These are phyloP conservation scores for Hyles euphorbiae DNA, from an alignment of 1,140 invertebrate species.

Conservation along the genomic window DNA sequence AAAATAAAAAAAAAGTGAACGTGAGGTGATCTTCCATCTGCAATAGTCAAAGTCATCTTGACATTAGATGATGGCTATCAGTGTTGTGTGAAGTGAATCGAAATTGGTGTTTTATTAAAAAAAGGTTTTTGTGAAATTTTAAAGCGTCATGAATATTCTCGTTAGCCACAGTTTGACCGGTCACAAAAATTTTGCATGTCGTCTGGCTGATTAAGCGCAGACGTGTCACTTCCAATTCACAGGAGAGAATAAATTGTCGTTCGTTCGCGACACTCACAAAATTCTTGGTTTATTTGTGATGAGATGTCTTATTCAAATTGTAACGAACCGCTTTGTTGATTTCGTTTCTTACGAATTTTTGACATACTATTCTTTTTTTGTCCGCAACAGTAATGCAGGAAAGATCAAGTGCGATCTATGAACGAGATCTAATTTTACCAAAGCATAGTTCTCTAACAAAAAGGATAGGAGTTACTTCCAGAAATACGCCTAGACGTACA, in stretches of 20 bases:
- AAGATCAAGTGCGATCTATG: too few species aligned
- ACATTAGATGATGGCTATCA: constrained; percentile 5
- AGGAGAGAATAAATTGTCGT: constrained; percentile 38
- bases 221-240: constrained; percentile 40
- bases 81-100: neutral
- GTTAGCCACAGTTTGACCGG: constrained; percentile 14
- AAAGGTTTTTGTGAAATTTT: neutral
- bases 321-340: constrained; percentile 17
- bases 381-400: too few species aligned
- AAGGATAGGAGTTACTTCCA: constrained; percentile 39
- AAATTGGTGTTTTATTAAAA: neutral
- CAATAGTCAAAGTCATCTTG: constrained; percentile 4
- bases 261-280: constrained; percentile 28
- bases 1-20: too few species aligned
- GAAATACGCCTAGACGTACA: constrained; percentile 56
- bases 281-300: constrained; percentile 36
- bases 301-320: constrained; percentile 26
- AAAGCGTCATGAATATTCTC: neutral
- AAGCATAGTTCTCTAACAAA: constrained; percentile 36
- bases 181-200: constrained; percentile 24
- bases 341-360: neutral
- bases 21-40: neutral
- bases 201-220: constrained; percentile 33
- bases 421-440: constrained; percentile 28
- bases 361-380: neutral